Conservation (phyloP, 2,888 invertebrate genomes). For the Creontiades dilutus region DNA sequence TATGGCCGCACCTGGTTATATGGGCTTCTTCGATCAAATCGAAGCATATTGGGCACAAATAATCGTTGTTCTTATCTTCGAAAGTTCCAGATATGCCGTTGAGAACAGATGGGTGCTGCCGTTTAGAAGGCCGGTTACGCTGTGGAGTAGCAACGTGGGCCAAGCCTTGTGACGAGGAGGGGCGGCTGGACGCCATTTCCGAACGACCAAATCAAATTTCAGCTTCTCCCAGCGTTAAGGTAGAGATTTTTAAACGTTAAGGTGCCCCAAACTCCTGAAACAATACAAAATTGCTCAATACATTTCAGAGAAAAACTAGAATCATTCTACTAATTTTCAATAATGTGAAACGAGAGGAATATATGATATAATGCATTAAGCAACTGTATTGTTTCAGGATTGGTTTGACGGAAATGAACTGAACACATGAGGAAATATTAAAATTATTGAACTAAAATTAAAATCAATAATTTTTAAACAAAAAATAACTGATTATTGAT, state of each 20-base stretch:
- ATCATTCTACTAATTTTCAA: constrained; percentile 72
- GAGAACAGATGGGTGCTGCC: constrained; percentile 80
- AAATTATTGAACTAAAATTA: no score
- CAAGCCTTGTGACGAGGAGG: constrained; percentile 79
- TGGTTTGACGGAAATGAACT: no score
- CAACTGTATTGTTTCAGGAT: constrained; percentile 78
- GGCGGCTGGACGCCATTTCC: constrained; percentile 78
- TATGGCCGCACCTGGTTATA: constrained; percentile 95
- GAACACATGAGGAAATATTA: no score
- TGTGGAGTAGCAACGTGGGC: constrained; percentile 78
- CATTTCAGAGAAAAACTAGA: constrained; percentile 21
- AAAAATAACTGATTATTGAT: no score
- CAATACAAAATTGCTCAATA: constrained; percentile 78
- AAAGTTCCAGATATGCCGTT: constrained; percentile 84
- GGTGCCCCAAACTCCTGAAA: constrained; percentile 80
- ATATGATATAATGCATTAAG: constrained; percentile 64
- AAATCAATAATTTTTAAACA: no score
- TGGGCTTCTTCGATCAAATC: constrained; percentile 93
- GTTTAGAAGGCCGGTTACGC: constrained; percentile 79
- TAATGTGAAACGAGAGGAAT: constrained; percentile 59
- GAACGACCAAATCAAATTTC: constrained; percentile 74
- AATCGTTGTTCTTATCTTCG: constrained; percentile 85
- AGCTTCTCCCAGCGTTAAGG: constrained; percentile 75
- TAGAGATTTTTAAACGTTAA: constrained; percentile 36
- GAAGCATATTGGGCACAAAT: constrained; percentile 91